A percentile compares a stretch with the other conserved stretches of the same genome.
These are phyloP conservation scores for Phymatocera aterrima DNA, from an alignment of 2,888 invertebrate species.

Conservation along the genomic window DNA sequence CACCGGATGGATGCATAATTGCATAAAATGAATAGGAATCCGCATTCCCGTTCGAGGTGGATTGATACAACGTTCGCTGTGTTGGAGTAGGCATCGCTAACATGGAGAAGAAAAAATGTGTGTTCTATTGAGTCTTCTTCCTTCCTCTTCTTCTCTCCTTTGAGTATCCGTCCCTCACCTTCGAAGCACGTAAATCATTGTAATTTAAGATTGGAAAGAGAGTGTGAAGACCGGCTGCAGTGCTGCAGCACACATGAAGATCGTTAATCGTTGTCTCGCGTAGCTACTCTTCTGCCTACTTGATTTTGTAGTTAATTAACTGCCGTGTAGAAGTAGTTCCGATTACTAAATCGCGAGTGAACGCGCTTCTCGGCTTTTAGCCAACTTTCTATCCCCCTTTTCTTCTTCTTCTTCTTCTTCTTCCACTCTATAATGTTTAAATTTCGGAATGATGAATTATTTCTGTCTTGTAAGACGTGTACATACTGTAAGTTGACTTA, in stretches of 20 bases:
- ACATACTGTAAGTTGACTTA: too few relatives aligned
- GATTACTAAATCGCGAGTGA: constrained; percentile 41
- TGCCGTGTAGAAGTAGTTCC: constrained; percentile 26
- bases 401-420: not conserved
- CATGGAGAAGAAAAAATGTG: not conserved
- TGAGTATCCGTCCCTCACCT: too few relatives aligned
- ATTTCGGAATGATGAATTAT: not conserved
- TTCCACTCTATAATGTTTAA: not conserved
- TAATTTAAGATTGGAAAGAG: not conserved
- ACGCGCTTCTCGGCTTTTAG: constrained; percentile 34
- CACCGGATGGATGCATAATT: constrained; percentile 3
- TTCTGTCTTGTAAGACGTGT: too few relatives aligned
- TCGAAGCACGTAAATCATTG: not conserved
- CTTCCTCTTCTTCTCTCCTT: too few relatives aligned
- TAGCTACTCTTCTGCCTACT: constrained; percentile 15
- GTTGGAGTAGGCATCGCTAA: too few relatives aligned
- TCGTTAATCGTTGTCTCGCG: constrained; percentile 41
- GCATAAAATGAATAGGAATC: constrained; percentile 2
- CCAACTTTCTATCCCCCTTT: not conserved
- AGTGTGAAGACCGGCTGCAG: not conserved
- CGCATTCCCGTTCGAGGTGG: not conserved
- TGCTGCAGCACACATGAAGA: not conserved
- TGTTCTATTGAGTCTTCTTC: not conserved
- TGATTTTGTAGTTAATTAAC: constrained; percentile 32
- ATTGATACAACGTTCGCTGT: too few relatives aligned